Base-by-base conservation (phyloP, 2,797 vertebrate genomes). In the Hyperoplus lanceolatus region DNA sequence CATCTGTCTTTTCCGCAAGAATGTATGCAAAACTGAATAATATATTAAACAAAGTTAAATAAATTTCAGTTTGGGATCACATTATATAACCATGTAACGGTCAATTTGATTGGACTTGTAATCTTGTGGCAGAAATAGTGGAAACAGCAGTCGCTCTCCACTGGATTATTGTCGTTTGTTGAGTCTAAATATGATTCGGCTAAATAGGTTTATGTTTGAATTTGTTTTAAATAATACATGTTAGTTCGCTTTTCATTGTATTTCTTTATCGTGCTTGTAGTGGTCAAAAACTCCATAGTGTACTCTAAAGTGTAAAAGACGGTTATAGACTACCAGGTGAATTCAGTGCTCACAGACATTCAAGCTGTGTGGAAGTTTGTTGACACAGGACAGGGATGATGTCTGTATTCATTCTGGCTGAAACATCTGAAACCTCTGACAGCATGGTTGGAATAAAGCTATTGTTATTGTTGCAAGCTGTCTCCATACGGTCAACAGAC, bases 381-480 rank as follows among this genome's bases (percentile, higher is more conserved):
- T 55, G 70, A 56, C 43, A 57, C 43, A n/a, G 12, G n/a, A 43
- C 60, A 14, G 58, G 36, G 45, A 64, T 11, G 16, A 50, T 72
- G 49, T 57, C 39, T 60, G 38, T 21, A 45, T 50, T 65, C 4
- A 12, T 66, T 66, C 74, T 12, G 42, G 75, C 43, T 69, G 50
- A 15, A 86, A 79, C 75, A 71, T 82, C 78, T 68, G 71, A 82
- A 71, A 72, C 66, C 67, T 76, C 62, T 68, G 45, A 82, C 41
- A 82, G 49, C 60, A 75, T 46, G 60, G 63, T 79, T 80, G 49
- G 42, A 79, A 81, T 76, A 56, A 89, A 88, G 66, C 83, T 78
- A 87, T 91, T 92, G 84, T 91, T 79, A 77, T 56, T 76, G 74
- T 80, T 43, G 77, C 58, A 80, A 83, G 69, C 83, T 86, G 79